These are phyloP conservation scores for Sussaba pulchella DNA, from an alignment of 2,888 invertebrate genomes.

Conservation along the genomic window DNA sequence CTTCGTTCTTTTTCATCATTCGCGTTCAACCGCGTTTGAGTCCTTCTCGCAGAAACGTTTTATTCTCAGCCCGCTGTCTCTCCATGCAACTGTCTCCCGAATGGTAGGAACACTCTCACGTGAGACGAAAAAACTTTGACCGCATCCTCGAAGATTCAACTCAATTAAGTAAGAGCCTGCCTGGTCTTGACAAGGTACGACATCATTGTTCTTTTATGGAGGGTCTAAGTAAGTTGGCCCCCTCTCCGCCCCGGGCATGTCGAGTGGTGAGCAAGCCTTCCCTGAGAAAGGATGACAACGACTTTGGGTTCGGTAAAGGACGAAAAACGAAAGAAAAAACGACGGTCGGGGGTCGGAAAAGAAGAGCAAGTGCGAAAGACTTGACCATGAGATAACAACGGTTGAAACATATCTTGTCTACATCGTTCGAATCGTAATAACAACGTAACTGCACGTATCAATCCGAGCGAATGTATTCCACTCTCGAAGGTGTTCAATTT, in stretches of 20 bases:
- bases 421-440: slow-evolving; percentile 23
- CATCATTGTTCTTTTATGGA: slow-evolving; percentile 81
- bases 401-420: slow-evolving; percentile 53
- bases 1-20: slow-evolving; percentile 35
- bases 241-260: slow-evolving; percentile 76
- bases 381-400: too few relatives aligned
- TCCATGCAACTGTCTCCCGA: slow-evolving; percentile 25
- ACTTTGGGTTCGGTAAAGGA: slow-evolving; percentile 58
- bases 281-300: slow-evolving; percentile 76
- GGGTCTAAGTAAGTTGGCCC: slow-evolving; percentile 78
- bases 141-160: slow-evolving; percentile 78
- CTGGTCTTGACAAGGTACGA: slow-evolving; percentile 80
- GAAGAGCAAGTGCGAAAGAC: too few relatives aligned
- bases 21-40: slow-evolving; percentile 30
- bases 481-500: neutral
- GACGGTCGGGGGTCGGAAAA: too few relatives aligned
- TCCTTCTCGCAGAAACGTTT: slow-evolving; percentile 40
- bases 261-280: slow-evolving; percentile 73
- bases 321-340: slow-evolving; percentile 38
- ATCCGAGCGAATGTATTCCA: neutral
- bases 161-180: slow-evolving; percentile 79
- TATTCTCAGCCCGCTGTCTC: slow-evolving; percentile 25
- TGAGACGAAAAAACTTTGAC: slow-evolving; percentile 64
- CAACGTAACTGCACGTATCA: neutral
- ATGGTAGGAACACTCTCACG: slow-evolving; percentile 12